Percentiles rank a stretch among this genome's conserved stretches.
Conservation (phyloP, 2,888 invertebrate species). For the Thereva unica region DNA sequence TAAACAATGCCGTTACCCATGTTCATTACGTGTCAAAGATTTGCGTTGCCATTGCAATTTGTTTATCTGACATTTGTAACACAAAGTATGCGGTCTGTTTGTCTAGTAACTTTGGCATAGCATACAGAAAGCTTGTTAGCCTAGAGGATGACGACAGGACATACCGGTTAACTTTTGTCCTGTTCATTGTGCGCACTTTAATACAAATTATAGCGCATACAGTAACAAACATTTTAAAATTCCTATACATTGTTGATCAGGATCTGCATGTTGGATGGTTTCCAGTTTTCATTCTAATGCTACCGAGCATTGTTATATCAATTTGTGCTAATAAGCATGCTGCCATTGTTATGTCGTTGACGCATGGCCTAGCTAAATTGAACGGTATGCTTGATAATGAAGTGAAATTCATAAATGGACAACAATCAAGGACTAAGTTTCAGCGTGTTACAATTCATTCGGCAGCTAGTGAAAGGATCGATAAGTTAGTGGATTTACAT, state of each 20-base stretch:
- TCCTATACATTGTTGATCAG: conserved; percentile 21
- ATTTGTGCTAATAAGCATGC: conserved; percentile 19
- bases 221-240: conserved; percentile 6
- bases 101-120: background rate
- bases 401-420: conserved; percentile 12
- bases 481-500: conserved; percentile 13
- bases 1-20: conserved; percentile 6
- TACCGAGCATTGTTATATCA: conserved; percentile 20
- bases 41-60: conserved; percentile 16
- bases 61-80: conserved; percentile 8
- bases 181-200: conserved; percentile 9
- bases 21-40: conserved; percentile 16
- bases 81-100: background rate
- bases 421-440: background rate
- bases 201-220: conserved; percentile 12
- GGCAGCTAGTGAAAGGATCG: conserved; percentile 15
- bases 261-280: conserved; percentile 23
- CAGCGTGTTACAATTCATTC: conserved; percentile 12
- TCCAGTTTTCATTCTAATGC: conserved; percentile 15
- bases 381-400: conserved; percentile 13
- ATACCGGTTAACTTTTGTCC: background rate
- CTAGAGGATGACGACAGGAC: conserved; percentile 5
- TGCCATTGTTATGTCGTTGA: background rate
- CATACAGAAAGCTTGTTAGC: background rate
- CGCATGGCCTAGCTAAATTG: conserved; percentile 12